Base-by-base conservation (phyloP, 1,140 invertebrate species). In the Drosophila arizonae region DNA sequence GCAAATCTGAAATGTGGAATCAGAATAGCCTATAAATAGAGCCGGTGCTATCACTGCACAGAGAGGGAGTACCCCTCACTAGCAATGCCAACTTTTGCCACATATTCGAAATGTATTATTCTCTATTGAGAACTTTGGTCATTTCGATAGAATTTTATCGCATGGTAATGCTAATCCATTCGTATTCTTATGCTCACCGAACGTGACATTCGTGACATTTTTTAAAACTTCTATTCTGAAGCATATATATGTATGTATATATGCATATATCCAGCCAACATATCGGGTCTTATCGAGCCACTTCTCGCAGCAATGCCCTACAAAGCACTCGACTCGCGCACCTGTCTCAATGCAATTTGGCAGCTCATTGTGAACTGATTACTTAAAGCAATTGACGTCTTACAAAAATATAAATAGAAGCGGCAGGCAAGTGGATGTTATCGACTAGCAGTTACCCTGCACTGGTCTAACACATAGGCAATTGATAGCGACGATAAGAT, bases 381-480 rank as follows among this genome's bases (percentile, higher is more conserved):
- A 69, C 63, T 62, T 43, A 65, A 71, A 58, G 69, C 69, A 66
- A 65, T 72, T 66, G 69, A 65, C 55, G 69, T 57, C 66, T 72
- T 66, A 58, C 45, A 60, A 68, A 73, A 76, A 76, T 63, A 63
- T 52, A 68, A 73, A 36, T 46, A 28, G 54, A 30, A 70, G 48
- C 24, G 61, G 54, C 4, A 39, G 36, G 11, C 36, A 39, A 39
- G 4, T 3, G 36, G 36, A 11, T 39, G 36, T 3, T 39, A 39
- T 11, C 10, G 36, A 39, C 36, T 39, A 13, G 3, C 3, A 39
- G 36, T 2, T 39, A 39, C 36, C 10, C 36, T 13, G 3, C 3
- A 39, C 1, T 39, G 3, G 36, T 2, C 33, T 24, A 24, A 24
- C 2, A 24, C 21, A 24, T 0, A 24, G 2, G 21, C 21, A 2